Percentiles rank a stretch among this genome's conserved stretches.
Evolutionary conservation across 2,888 invertebrate genomes (phyloP).

Genomic region (Chironomus riparius): DNA sequence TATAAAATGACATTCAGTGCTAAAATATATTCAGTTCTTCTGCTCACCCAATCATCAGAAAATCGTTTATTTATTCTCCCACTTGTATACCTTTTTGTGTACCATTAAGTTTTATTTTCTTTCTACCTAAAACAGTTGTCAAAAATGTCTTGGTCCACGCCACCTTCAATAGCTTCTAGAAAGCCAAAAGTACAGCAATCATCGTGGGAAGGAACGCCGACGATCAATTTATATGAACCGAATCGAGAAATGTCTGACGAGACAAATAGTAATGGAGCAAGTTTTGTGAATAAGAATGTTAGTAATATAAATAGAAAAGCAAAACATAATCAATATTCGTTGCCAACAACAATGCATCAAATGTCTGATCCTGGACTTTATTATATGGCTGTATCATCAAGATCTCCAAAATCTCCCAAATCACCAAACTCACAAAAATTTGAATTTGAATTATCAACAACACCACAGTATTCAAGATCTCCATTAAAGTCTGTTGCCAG

Average conservation of each 20-base stretch:
- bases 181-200: constrained; percentile 33
- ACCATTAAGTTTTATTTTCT: background rate
- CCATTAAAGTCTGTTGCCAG: constrained; percentile 31
- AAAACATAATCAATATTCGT: background rate
- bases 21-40: no score
- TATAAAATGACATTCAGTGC: no score
- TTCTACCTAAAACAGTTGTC: background rate
- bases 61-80: no score
- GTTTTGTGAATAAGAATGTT: background rate
- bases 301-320: background rate
- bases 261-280: background rate
- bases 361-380: constrained; percentile 14
- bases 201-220: constrained; percentile 31
- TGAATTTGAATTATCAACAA: constrained; percentile 5
- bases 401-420: constrained; percentile 34
- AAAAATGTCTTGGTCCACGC: constrained; percentile 28
- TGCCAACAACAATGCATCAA: constrained; percentile 3
- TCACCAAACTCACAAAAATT: constrained; percentile 32
- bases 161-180: constrained; percentile 33
- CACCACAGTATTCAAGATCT: background rate
- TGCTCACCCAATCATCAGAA: no score
- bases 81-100: no score
- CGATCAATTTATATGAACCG: constrained; percentile 30
- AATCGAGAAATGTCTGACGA: constrained; percentile 28
- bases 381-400: background rate